phyloP scores from a whole-genome alignment of 2,797 vertebrate genomes.

The Coilia nasus region DNA sequence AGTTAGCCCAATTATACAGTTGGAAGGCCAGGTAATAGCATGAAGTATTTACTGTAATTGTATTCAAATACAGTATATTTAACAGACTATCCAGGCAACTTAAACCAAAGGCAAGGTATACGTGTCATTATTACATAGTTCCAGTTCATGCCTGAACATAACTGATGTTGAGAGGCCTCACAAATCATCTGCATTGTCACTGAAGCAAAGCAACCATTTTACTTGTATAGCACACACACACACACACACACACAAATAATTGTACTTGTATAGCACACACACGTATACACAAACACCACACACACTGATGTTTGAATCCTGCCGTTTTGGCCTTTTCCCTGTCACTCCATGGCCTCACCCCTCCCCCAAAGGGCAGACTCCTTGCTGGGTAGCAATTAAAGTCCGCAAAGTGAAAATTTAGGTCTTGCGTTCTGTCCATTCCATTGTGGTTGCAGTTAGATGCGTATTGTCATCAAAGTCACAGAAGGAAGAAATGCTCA shows the following conservation, averaged over 20 bases:
- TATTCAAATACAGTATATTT: not conserved
- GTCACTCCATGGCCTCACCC: not conserved
- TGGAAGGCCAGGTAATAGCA: not conserved
- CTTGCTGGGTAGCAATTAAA: not conserved
- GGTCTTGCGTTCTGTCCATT: slow-evolving; percentile 9
- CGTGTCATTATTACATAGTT: not conserved
- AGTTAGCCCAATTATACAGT: not conserved
- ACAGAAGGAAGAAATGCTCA: not conserved
- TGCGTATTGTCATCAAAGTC: not conserved
- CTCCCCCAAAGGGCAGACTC: not conserved
- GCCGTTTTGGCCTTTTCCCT: not conserved
- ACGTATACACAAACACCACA: not conserved
- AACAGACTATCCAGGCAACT: not conserved
- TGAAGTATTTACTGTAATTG: not conserved
- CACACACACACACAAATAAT: not conserved
- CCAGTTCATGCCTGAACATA: not conserved
- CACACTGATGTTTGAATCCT: not conserved
- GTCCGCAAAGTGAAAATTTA: slow-evolving; percentile 18
- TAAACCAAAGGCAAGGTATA: not conserved
- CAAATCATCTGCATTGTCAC: not conserved
- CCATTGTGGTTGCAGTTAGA: slow-evolving; percentile 4
- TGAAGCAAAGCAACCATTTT: not conserved
- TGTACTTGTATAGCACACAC: not conserved
- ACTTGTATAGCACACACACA: too few species aligned
- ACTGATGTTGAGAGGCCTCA: not conserved